phyloP scores from a whole-genome alignment of 2,113 vertebrate species.

The Helogale parvula region DNA sequence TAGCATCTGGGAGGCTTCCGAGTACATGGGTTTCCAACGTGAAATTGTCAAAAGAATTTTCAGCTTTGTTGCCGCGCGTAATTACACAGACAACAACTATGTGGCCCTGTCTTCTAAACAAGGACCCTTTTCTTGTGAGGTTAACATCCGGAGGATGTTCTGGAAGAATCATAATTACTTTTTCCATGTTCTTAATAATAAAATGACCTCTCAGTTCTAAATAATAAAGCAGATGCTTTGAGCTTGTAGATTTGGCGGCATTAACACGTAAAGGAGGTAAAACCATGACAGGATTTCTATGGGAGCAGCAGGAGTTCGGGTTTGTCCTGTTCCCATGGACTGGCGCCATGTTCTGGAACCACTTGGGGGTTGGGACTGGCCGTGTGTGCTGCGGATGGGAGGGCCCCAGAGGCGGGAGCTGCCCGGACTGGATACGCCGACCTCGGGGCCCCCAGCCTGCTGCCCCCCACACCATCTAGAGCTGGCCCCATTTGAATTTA shows the following conservation, averaged over 20 bases:
- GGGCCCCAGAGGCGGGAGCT: fast-evolving
- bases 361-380: fast-evolving
- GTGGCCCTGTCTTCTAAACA: background rate
- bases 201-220: constrained; percentile 34
- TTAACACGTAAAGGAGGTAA: background rate
- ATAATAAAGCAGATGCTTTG: background rate
- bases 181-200: background rate
- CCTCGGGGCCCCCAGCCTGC: background rate
- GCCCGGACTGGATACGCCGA: fast-evolving
- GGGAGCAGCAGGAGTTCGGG: fast-evolving
- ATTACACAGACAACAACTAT: background rate
- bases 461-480: background rate
- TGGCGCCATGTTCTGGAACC: background rate
- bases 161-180: background rate
- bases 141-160: constrained; percentile 27
- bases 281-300: background rate
- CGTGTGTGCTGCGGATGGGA: fast-evolving
- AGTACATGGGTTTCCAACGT: background rate
- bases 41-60: constrained; percentile 45
- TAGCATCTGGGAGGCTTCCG: background rate
- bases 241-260: background rate
- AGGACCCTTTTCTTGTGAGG: constrained; percentile 36
- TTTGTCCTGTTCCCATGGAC: background rate
- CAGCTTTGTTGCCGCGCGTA: background rate
- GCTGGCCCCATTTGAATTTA: fast-evolving